A percentile compares a stretch with the other conserved stretches of the same genome.
Conservation (phyloP, 2,888 invertebrate genomes). For the Blera fallax region DNA sequence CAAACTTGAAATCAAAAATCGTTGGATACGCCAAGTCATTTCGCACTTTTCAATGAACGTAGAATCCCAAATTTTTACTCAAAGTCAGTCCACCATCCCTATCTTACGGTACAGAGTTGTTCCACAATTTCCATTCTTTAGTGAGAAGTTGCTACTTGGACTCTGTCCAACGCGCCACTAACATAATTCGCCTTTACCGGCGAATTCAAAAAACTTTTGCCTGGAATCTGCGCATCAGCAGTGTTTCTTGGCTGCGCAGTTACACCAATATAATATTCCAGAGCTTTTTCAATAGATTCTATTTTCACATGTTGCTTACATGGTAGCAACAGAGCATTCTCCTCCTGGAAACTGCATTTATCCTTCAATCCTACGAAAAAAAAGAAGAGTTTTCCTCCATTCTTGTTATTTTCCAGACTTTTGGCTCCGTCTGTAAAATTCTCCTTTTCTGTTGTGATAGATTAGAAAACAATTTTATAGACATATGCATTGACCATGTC, state of each 20-base stretch:
- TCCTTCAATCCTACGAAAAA: not conserved
- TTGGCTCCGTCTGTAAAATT: not conserved
- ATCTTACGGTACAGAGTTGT: too few species aligned
- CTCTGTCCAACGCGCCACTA: too few species aligned
- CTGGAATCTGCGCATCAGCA: not conserved
- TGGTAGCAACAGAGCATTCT: not conserved
- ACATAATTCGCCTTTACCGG: not conserved
- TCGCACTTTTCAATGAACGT: too few species aligned
- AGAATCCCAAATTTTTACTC: too few species aligned
- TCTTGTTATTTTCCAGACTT: not conserved
- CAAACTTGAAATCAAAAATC: too few species aligned
- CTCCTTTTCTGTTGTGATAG: not conserved
- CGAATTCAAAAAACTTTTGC: not conserved
- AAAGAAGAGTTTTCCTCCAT: not conserved
- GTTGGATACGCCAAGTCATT: too few species aligned
- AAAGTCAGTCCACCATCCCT: too few species aligned
- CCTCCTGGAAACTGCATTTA: not conserved
- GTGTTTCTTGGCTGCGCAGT: not conserved
- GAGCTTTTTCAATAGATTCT: not conserved
- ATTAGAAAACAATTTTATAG: constrained; percentile 11
- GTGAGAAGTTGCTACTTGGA: too few species aligned
- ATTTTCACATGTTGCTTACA: not conserved
- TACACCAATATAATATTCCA: not conserved
- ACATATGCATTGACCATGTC: constrained; percentile 1
- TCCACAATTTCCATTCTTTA: too few species aligned